Percentiles rank a stretch among this genome's conserved stretches.
Conservation (phyloP, 1,140 invertebrate genomes). For the Pachypsylla venusta region DNA sequence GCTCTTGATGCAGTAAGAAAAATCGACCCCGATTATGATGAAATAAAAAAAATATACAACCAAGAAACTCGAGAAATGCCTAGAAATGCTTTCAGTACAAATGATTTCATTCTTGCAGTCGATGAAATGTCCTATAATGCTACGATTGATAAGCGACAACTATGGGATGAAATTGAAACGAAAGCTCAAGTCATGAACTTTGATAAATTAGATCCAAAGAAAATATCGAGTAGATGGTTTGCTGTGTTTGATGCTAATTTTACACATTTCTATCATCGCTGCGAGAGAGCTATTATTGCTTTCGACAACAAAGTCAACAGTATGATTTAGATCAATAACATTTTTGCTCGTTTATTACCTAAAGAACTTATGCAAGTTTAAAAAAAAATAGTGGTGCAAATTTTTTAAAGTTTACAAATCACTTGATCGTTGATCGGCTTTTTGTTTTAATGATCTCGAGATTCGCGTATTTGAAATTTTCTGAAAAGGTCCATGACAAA, state of each 20-base stretch:
- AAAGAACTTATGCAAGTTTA: no score
- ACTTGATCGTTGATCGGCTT: no score
- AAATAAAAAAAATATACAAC: not conserved
- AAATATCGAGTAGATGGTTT: not conserved
- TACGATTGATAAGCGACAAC: not conserved
- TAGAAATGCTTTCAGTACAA: not conserved
- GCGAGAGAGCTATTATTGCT: not conserved
- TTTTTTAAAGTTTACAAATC: no score
- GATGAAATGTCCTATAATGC: not conserved
- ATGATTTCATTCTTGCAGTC: not conserved
- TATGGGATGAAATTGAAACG: not conserved
- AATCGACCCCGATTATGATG: not conserved
- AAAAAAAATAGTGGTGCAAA: no score
- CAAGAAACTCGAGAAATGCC: not conserved
- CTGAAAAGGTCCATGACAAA: no score
- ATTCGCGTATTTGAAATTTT: no score
- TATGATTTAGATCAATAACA: conserved; percentile 1
- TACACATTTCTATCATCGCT: not conserved
- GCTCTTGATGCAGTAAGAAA: not conserved
- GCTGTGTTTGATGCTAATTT: not conserved
- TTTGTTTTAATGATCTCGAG: no score
- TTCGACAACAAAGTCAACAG: not conserved
- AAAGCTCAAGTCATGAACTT: conserved; percentile 2
- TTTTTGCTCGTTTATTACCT: no score
- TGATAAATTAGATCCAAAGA: not conserved